These are phyloP conservation scores for Conger conger DNA, from an alignment of 2,113 vertebrate species.

Conservation along the genomic window DNA sequence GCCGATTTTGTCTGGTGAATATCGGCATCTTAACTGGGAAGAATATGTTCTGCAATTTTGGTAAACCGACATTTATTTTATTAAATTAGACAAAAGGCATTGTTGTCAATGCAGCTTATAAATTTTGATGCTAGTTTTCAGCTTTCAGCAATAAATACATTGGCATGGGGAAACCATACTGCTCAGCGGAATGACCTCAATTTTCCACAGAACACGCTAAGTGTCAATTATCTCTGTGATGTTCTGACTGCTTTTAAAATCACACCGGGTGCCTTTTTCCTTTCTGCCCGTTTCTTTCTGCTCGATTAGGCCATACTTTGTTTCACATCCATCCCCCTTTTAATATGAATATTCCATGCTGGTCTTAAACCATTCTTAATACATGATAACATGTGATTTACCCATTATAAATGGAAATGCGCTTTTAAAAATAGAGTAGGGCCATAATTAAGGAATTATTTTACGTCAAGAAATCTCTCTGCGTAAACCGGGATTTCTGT, in stretches of 20 bases:
- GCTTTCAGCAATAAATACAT: not conserved
- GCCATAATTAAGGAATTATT: conserved; percentile 41
- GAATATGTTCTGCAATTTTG: not conserved
- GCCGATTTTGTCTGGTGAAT: not conserved
- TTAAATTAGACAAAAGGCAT: not conserved
- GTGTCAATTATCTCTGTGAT: conserved; percentile 15
- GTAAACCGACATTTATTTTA: not conserved
- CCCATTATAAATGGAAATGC: conserved; percentile 53
- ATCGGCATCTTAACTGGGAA: not conserved
- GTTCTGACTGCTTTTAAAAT: not conserved
- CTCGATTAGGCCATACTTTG: conserved; percentile 1
- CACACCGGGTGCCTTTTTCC: not conserved
- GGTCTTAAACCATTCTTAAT: conserved; percentile 8
- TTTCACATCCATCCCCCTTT: not conserved
- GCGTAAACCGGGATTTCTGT: not conserved
- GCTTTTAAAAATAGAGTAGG: conserved; percentile 35
- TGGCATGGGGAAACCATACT: too few relatives aligned
- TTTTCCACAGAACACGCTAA: conserved; percentile 6
- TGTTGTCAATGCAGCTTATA: not conserved
- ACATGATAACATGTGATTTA: conserved; percentile 37
- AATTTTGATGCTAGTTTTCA: not conserved
- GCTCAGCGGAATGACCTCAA: not conserved
- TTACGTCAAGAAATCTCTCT: not conserved
- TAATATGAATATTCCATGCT: not conserved
- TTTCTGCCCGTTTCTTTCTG: not conserved